These are phyloP conservation scores for Trissonchulus latispiculum DNA, from an alignment of 2,888 invertebrate genomes.

Conservation along the genomic window DNA sequence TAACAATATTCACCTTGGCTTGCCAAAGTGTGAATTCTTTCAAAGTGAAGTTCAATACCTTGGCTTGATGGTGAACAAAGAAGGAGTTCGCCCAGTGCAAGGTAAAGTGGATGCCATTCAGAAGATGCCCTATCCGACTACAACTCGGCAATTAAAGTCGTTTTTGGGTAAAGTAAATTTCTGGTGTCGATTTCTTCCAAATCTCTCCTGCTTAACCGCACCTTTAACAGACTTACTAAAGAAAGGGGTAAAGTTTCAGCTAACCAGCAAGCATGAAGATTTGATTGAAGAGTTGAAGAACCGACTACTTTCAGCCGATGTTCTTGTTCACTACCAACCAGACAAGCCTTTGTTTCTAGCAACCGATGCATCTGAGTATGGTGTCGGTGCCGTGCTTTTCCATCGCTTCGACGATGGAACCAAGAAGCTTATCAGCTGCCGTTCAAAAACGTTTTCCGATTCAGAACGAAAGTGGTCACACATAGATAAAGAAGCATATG, in stretches of 20 bases:
- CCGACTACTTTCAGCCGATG: conserved; percentile 27
- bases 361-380: conserved; percentile 39
- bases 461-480: conserved; percentile 34
- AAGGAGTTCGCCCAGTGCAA: neutral
- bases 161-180: neutral
- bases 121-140: neutral
- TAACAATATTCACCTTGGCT: neutral
- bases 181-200: neutral
- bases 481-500: conserved; percentile 36
- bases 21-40: neutral
- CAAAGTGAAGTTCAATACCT: neutral
- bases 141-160: neutral
- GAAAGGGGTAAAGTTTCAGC: neutral
- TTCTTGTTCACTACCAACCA: conserved; percentile 33
- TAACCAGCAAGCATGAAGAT: neutral
- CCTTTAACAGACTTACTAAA: neutral
- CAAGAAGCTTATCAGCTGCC: conserved; percentile 31
- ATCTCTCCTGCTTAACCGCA: neutral
- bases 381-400: conserved; percentile 29
- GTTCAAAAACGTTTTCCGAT: conserved; percentile 41
- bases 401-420: conserved; percentile 36
- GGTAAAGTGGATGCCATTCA: neutral
- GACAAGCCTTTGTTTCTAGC: conserved; percentile 32
- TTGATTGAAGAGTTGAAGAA: conserved; percentile 26
- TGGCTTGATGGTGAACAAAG: neutral